Evolutionary conservation across 2,113 vertebrate genomes (phyloP).

Genomic region (Edolisoma coerulescens): DNA sequence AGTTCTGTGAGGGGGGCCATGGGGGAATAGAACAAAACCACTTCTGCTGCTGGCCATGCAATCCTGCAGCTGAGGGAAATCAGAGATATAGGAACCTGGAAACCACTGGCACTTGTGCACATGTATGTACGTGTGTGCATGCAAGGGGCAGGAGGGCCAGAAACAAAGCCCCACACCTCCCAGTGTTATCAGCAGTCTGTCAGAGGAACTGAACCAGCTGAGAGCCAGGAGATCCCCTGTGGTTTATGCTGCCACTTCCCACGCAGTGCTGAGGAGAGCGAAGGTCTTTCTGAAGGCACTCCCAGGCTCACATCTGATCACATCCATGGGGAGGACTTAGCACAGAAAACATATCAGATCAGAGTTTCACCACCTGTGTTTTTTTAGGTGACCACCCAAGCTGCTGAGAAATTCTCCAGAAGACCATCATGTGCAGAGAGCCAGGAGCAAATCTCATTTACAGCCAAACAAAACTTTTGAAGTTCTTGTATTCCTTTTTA

Average conservation of each 20-base stretch:
- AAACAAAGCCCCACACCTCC: background rate
- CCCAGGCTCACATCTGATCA: background rate
- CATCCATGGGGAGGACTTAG: background rate
- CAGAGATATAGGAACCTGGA: background rate
- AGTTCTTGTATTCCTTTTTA: background rate
- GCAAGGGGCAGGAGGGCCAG: background rate
- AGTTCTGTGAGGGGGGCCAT: background rate
- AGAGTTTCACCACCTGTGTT: background rate
- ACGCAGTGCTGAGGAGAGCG: accelerated
- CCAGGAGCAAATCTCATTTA: background rate
- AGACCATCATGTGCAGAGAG: background rate
- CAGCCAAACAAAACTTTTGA: background rate
- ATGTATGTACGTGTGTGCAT: accelerated
- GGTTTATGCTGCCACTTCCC: background rate
- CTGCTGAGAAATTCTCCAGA: background rate
- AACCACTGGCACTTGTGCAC: background rate
- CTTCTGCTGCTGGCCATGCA: background rate
- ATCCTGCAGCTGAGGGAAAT: background rate
- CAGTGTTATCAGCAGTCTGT: background rate
- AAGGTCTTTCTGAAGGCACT: background rate
- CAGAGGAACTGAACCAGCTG: background rate
- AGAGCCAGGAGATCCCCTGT: background rate
- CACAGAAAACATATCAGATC: background rate
- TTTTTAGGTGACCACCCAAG: background rate
- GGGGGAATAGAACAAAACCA: background rate